Percentiles rank a stretch among this genome's conserved stretches.
These are phyloP conservation scores for Thaumatotibia leucotreta DNA, from an alignment of 1,140 invertebrate genomes.

Conservation along the genomic window DNA sequence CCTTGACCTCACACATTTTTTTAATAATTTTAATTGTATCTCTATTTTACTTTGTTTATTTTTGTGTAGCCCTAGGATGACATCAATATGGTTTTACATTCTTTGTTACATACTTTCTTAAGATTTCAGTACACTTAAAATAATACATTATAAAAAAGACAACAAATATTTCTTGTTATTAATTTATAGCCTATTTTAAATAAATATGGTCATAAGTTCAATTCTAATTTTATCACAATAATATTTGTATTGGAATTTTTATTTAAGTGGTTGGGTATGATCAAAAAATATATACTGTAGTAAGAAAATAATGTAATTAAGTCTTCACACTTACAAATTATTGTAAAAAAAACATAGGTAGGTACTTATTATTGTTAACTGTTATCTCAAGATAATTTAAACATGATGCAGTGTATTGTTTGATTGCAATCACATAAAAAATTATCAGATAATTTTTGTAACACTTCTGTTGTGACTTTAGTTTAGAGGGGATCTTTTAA, in stretches of 20 bases:
- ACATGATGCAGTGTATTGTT: not conserved
- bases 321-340: too few relatives aligned
- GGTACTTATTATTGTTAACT: not conserved
- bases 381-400: not conserved
- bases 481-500: not conserved
- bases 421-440: not conserved
- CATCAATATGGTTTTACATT: not conserved
- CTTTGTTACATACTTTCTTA: not conserved
- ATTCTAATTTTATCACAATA: too few relatives aligned
- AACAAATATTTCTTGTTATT: too few relatives aligned
- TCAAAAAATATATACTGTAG: not conserved
- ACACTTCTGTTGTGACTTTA: too few relatives aligned
- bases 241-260: too few relatives aligned
- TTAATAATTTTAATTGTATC: conserved; percentile 30
- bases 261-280: too few relatives aligned
- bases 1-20: conserved; percentile 61
- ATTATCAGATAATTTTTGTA: not conserved
- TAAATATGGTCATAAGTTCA: too few relatives aligned
- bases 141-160: too few relatives aligned
- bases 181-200: too few relatives aligned
- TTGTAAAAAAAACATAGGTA: not conserved
- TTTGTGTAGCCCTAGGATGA: not conserved
- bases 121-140: not conserved
- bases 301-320: too few relatives aligned
- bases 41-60: conserved; percentile 25